Evolutionary conservation across 30 jellyfish, hydroid and myxozoan species (phyloP).

Genomic region (Haliclystus octoradiatus): DNA sequence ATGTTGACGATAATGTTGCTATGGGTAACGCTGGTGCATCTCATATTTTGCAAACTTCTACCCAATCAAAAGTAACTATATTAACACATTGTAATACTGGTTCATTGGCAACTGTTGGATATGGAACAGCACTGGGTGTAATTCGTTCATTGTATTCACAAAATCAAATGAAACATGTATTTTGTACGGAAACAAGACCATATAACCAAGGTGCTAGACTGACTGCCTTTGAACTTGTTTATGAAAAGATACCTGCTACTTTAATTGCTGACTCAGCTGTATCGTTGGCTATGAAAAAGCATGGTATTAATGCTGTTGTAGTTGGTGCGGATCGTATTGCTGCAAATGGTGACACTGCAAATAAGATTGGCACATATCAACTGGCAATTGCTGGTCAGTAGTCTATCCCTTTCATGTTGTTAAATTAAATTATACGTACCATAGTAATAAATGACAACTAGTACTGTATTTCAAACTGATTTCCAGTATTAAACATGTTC

Average conservation of each 20-base stretch:
- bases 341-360: conserved; percentile 91
- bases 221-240: conserved; percentile 78
- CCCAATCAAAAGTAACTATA: conserved; percentile 22
- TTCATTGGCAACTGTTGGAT: conserved; percentile 82
- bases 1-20: conserved; percentile 56
- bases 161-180: conserved; percentile 52
- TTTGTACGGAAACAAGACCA: conserved; percentile 93
- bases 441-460: too few species aligned
- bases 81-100: conserved; percentile 94
- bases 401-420: too few species aligned
- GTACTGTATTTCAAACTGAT: too few species aligned
- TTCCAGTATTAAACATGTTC: too few species aligned
- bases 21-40: conserved; percentile 74
- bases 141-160: conserved; percentile 55
- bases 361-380: conserved; percentile 91
- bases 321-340: conserved; percentile 97
- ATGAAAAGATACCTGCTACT: conserved; percentile 74
- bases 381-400: conserved; percentile 56
- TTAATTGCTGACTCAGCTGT: conserved; percentile 84
- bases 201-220: conserved; percentile 93
- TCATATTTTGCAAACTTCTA: conserved; percentile 26
- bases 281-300: conserved; percentile 58
- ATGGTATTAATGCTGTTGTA: conserved; percentile 61
- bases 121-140: conserved; percentile 97
- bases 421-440: too few species aligned